These are phyloP conservation scores for Sebastes iracundus DNA, from an alignment of 2,797 vertebrate genomes.

Conservation along the genomic window DNA sequence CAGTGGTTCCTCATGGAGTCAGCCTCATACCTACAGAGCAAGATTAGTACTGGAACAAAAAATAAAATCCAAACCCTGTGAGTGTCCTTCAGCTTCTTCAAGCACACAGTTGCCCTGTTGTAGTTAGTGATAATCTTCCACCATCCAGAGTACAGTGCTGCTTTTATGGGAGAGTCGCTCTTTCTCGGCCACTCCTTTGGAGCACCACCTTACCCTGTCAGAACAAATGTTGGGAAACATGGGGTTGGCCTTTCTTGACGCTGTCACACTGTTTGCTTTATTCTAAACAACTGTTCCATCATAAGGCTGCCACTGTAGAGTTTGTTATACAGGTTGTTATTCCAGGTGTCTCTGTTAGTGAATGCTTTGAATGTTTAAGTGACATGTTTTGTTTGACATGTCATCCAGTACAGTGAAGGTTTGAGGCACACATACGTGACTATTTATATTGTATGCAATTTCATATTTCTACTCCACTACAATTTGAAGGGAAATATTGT, in stretches of 20 bases:
- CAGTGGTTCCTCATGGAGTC: neutral
- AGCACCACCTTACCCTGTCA: conserved; percentile 58
- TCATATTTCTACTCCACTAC: neutral
- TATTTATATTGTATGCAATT: neutral
- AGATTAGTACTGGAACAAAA: neutral
- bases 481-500: neutral
- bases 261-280: conserved; percentile 62
- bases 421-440: neutral
- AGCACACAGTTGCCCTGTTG: neutral
- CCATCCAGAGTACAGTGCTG: conserved; percentile 34
- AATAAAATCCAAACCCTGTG: neutral
- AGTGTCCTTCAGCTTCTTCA: neutral
- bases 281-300: neutral
- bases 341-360: neutral
- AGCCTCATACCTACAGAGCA: neutral
- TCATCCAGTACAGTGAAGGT: neutral
- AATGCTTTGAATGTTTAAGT: neutral
- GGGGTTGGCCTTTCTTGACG: conserved; percentile 52
- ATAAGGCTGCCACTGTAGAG: neutral
- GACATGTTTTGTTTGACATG: neutral
- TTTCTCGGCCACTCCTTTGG: conserved; percentile 71
- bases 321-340: neutral
- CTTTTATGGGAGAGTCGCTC: conserved; percentile 24
- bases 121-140: neutral
- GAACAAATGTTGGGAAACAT: conserved; percentile 57